Evolutionary conservation across 2,888 invertebrate genomes (phyloP).

Genomic region (Campaea margaritaria): DNA sequence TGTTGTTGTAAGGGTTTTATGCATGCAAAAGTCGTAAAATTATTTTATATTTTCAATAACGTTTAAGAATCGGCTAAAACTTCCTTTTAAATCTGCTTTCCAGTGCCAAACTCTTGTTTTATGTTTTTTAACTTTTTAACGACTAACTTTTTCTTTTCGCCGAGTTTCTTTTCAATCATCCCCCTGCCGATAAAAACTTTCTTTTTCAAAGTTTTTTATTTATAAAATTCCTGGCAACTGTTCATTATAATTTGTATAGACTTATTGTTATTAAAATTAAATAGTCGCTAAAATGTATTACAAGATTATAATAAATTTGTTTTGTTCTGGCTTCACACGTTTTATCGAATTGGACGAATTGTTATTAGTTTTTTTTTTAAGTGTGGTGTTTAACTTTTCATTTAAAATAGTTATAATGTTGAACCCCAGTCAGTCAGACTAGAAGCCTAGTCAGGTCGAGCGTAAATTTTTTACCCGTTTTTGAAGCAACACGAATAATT

Average conservation of each 20-base stretch:
- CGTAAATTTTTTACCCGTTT: no score
- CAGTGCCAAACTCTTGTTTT: constrained; percentile 35
- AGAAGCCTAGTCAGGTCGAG: no score
- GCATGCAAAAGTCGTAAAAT: no score
- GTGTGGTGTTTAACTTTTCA: no score
- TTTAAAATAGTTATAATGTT: no score
- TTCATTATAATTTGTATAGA: constrained; percentile 14
- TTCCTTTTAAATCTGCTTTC: constrained; percentile 24
- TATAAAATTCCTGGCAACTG: constrained; percentile 15
- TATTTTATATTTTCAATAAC: constrained; percentile 13
- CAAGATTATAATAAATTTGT: no score
- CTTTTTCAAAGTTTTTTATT: constrained; percentile 28
- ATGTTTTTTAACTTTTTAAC: constrained; percentile 38
- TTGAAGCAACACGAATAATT: no score
- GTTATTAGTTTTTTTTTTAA: no score
- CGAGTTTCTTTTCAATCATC: constrained; percentile 37
- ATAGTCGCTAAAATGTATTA: background rate
- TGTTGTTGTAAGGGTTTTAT: no score
- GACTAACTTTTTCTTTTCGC: constrained; percentile 33
- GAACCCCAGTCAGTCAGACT: no score
- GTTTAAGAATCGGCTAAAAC: constrained; percentile 14
- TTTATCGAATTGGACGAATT: no score
- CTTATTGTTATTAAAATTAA: background rate
- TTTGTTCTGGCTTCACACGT: no score
- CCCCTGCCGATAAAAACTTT: constrained; percentile 34